Base-by-base conservation (phyloP, 1,140 invertebrate genomes). In the Drosophila takahashii region DNA sequence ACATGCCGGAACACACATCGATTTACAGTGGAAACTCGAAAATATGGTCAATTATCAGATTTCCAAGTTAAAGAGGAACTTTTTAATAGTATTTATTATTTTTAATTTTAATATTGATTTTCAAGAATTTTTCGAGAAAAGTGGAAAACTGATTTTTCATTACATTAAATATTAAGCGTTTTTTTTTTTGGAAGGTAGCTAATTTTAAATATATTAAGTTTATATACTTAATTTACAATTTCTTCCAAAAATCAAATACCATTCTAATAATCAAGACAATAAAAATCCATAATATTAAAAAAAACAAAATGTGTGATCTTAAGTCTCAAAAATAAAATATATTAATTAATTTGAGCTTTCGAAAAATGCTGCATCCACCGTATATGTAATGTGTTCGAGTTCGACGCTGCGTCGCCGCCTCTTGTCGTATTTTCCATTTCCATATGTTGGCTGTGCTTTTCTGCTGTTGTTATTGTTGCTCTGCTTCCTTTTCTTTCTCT, bases 401-500 rank as follows among this genome's bases (percentile, higher is more conserved):
- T 52, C 57, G 80, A 59, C 76, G 60, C 81, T 81, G 60, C 57
- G 71, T 70, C 73, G 73, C 42, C 73, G 69, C 52, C 61, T 64
- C 53, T 59, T 71, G 81, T 87, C 70, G 75, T 78, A 86, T 87
- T 79, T 75, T 86, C 74, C 64, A 86, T 90, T 90, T 90, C 81
- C 81, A 90, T 90, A 85, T 81, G 78, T 79, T 90, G 75, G 62
- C 75, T 81, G 78, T 81, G 74, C 86, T 90, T 90, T 84, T 83
- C 66, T 34, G 39, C 50, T 61, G 44, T 54, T 62, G 26, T 62
- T 74, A 13, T 61, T 78, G 52, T 64, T 70, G 29, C 18, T 61
- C 50, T 53, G 32, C 62, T 76, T 58, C 69, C 58, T 72, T 71
- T 72, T 26, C 42, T 18, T 45, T 29, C 22, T 18, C 39, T 57